phyloP scores from a whole-genome alignment of 2,797 vertebrate species.

The Aythya fuligula region DNA sequence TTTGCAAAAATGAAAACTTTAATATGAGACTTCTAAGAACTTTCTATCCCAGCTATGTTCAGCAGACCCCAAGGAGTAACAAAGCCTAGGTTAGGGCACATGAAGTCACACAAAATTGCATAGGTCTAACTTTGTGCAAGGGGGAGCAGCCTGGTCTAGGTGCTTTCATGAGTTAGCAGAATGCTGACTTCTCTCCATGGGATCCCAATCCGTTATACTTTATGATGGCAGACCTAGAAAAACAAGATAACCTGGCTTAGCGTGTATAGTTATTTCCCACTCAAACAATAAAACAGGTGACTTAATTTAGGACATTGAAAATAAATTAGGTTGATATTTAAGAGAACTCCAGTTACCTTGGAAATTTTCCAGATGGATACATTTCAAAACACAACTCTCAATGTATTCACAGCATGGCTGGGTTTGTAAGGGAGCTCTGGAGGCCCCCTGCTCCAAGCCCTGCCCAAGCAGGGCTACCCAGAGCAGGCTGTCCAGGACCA shows the following conservation, averaged over 20 bases:
- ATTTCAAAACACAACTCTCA: neutral
- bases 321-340: conserved; percentile 34
- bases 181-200: neutral
- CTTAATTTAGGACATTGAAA: conserved; percentile 7
- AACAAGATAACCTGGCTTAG: conserved; percentile 39
- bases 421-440: neutral
- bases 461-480: neutral
- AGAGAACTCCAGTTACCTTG: neutral
- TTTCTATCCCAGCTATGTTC: neutral
- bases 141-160: neutral
- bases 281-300: neutral
- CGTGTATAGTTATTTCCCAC: neutral
- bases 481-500: neutral
- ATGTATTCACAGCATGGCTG: neutral
- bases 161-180: neutral
- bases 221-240: neutral
- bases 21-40: neutral
- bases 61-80: neutral
- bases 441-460: neutral
- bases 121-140: neutral
- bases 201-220: neutral
- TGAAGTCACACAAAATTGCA: neutral
- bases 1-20: neutral
- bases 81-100: neutral
- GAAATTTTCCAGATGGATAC: neutral